phyloP scores from a whole-genome alignment of 2,797 vertebrate species.

The Falco rusticolus region DNA sequence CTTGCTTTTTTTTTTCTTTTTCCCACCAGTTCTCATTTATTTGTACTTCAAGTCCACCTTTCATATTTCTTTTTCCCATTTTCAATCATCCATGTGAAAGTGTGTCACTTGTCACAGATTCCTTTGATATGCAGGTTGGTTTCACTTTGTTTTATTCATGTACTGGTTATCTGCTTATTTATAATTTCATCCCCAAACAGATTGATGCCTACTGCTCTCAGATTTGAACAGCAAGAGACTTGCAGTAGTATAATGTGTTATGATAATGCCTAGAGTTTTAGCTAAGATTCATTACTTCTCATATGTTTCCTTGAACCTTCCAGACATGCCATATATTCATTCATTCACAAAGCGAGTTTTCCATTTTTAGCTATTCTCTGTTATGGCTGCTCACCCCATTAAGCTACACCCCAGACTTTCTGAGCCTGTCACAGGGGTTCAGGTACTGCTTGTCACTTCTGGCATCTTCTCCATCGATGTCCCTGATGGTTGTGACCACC shows the following conservation, averaged over 20 bases:
- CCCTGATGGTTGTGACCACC: neutral
- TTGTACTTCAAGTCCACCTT: neutral
- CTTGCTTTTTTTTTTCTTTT: neutral
- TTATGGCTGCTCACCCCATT: neutral
- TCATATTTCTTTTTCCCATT: neutral
- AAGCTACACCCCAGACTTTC: neutral
- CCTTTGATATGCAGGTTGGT: neutral
- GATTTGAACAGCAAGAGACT: neutral
- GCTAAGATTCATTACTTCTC: neutral
- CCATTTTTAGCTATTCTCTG: neutral
- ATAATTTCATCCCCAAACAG: neutral
- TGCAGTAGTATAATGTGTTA: neutral
- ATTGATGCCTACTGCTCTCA: neutral
- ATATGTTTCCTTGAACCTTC: neutral
- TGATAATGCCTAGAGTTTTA: neutral
- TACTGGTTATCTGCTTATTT: slow-evolving; percentile 18
- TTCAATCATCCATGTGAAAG: neutral
- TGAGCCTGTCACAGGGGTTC: neutral
- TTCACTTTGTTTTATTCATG: slow-evolving; percentile 42
- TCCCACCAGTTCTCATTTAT: neutral
- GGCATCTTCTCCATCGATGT: neutral
- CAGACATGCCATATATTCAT: neutral
- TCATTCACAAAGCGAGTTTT: neutral
- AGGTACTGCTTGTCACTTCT: neutral
- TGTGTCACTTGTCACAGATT: neutral